Evolutionary conservation across 1,140 invertebrate genomes (phyloP), one percentile per base, ranked within the genome.

Genomic region (Trissolcus basalis): DNA sequence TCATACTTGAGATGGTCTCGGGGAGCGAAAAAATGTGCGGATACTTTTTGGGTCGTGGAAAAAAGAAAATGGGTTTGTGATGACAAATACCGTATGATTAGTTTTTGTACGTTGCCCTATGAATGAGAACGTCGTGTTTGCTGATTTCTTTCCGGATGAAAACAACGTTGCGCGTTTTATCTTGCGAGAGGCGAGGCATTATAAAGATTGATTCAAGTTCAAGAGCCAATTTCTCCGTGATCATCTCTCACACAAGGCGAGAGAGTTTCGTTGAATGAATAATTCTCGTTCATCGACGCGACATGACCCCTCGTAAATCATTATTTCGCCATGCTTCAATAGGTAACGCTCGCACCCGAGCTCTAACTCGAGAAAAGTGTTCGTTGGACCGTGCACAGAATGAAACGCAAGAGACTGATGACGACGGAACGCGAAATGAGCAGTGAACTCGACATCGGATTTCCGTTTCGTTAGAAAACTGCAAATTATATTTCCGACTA

Each of bases 231-330:
- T 76, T 60, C 65, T 69, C 19, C 44, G 53, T 64, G 65, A 63
- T 76, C 72, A 76, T 76, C 32, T 43, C 54, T 64, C 58, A 58
- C 56, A 32, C 47, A 41, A 48, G 32, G 33, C 10, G 58, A 58
- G 55, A n/a, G n/a, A n/a, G 19, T 47, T 59, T 49, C 49, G 60
- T 51, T 50, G 74, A 77, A 77, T 77, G 61, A 77, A 77, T 77
- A 77, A 77, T 77, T 77, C 67, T 13, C 56, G 67, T 71, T 77
- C 74, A 77, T 77, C 56, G 74, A 51, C 51, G 35, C 67, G 44
- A 61, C 67, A 39, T 77, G 55, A 77, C 74, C 67, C 74, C 74
- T 77, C 67, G 67, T 77, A 77, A 77, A 71, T 77, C 74, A 77
- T 77, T 77, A 77, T 77, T 77, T 77, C 58, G 61, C 67, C 58